phyloP scores from a whole-genome alignment of 2,797 vertebrate genomes.

The Danio aesculapii region DNA sequence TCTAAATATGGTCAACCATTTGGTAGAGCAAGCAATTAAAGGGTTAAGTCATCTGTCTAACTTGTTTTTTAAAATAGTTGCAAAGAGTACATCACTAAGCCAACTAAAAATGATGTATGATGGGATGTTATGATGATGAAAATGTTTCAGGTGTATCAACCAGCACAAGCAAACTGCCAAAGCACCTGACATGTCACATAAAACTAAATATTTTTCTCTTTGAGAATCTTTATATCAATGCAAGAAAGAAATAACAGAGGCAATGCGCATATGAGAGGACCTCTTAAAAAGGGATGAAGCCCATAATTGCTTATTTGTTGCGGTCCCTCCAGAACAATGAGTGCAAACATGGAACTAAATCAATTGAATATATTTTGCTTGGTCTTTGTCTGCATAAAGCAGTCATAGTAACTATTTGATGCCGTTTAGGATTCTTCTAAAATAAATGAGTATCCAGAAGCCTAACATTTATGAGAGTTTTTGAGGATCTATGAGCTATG shows the following conservation, averaged over 20 bases:
- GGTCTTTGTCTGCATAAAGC: neutral
- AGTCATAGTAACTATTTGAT: too few species aligned
- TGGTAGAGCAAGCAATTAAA: too few species aligned
- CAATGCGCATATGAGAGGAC: too few species aligned
- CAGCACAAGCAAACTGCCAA: neutral
- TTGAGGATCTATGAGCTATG: too few species aligned
- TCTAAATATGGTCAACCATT: too few species aligned
- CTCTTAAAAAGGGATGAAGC: neutral
- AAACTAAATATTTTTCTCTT: neutral
- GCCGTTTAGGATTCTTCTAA: too few species aligned
- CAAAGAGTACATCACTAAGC: conserved; percentile 1
- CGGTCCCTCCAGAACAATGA: neutral
- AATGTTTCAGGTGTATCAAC: neutral
- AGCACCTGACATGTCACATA: neutral
- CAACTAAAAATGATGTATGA: neutral
- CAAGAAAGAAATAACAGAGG: conserved; percentile 1
- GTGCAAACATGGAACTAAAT: too few species aligned
- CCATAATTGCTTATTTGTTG: neutral
- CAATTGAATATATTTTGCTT: too few species aligned
- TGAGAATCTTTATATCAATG: neutral
- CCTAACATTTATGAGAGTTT: too few species aligned
- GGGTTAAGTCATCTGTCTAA: too few species aligned
- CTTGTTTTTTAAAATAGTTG: neutral
- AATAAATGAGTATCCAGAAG: too few species aligned
- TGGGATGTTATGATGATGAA: neutral